phyloP scores from a whole-genome alignment of 2,888 invertebrate species.

The Odiellus spinosus region DNA sequence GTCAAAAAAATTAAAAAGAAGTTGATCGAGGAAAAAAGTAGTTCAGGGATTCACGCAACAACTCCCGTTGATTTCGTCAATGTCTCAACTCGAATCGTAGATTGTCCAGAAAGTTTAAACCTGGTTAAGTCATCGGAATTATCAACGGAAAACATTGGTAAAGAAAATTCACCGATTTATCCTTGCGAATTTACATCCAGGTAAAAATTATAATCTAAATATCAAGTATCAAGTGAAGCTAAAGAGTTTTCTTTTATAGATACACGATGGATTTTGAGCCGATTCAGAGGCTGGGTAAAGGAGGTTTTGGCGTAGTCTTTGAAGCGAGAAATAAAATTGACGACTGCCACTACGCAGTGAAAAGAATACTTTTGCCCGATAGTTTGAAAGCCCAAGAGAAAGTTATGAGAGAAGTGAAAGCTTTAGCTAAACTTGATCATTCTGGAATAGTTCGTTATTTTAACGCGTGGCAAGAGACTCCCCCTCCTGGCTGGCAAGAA shows the following conservation, averaged over 20 bases:
- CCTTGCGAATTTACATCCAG: too few species aligned
- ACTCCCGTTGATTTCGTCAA: too few species aligned
- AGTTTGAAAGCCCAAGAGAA: constrained; percentile 66
- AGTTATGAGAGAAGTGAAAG: constrained; percentile 85
- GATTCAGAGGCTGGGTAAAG: constrained; percentile 61
- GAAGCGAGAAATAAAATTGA: constrained; percentile 86
- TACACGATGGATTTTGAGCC: constrained; percentile 73
- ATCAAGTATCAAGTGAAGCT: too few species aligned
- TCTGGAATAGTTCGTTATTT: constrained; percentile 88
- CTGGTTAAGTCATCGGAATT: too few species aligned
- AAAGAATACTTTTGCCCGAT: constrained; percentile 69
- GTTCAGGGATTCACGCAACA: not conserved
- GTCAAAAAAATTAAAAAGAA: not conserved
- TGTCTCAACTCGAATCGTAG: too few species aligned
- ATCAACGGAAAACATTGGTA: too few species aligned
- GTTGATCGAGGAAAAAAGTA: not conserved
- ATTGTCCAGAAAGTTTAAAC: too few species aligned
- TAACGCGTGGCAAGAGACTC: constrained; percentile 87
- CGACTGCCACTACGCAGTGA: constrained; percentile 84
- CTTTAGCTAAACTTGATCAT: constrained; percentile 85
- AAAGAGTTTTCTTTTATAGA: too few species aligned
- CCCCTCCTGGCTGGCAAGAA: constrained; percentile 76
- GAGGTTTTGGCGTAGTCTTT: constrained; percentile 94
- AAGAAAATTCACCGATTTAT: too few species aligned
- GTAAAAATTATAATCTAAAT: too few species aligned